Base-by-base conservation (phyloP, 2,113 vertebrate genomes). In the Melanerpes aurifrons region DNA sequence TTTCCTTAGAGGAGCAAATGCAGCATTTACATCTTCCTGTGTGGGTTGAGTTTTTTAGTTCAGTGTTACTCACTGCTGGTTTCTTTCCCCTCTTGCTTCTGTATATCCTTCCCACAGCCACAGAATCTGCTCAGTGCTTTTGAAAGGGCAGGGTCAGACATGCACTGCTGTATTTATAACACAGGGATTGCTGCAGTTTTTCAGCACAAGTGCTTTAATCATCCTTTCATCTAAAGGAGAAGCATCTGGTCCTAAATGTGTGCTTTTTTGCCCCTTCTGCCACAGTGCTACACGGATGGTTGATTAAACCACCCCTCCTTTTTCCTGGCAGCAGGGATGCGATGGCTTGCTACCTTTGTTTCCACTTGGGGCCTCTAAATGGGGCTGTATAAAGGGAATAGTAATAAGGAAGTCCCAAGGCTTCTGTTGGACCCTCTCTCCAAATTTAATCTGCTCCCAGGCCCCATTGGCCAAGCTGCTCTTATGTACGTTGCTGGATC, bases 211-310 rank as follows among this genome's bases (percentile, higher is more conserved):
- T 72, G 57, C 89, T 91, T 96, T 91, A 91, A 96, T 94, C 82
- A 68, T 54, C 80, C 86, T 91, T 94, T 96, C 85, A 93, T 92
- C 86, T 86, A 87, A 92, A 93, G 90, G 76, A 86, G 92, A 92
- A 96, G 95, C 96, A 97, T 95, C 96, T 96, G 96, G 87, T 93
- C 94, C 90, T 90, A 95, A 96, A 94, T 77, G 68, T 85, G 95
- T 0, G 21, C 69, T 86, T 92, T 94, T 94, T 94, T 92, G 85
- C 85, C 89, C 92, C 92, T 92, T 94, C 93, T 94, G 92, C 76
- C 92, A 66, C 86, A 31, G 73, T 45, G 69, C 86, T 87, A 35
- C 82, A 82, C 3, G 84, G 93, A 84, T 94, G 96, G 93, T 45
- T 95, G 95, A 93, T 93, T 89, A 90, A 81, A 71, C 80, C 82